Evolutionary conservation across 1,140 invertebrate species (phyloP), one percentile per base, ranked within the genome.

Genomic region (Nymphalis io): DNA sequence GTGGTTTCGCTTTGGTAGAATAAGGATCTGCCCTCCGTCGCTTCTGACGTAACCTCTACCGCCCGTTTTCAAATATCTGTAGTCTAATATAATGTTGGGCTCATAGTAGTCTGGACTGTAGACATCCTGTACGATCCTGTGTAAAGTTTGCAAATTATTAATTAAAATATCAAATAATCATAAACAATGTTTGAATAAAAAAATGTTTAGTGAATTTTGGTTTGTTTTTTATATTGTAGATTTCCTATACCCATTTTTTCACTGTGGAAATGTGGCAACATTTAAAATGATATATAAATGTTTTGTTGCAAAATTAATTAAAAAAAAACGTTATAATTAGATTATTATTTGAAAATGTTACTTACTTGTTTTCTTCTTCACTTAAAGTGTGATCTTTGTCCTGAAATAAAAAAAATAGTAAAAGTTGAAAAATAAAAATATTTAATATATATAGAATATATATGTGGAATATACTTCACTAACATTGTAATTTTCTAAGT

Each of bases 21-120:
- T 88, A 2, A 90, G 75, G 64, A 84, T 73, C 60, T 88, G 85
- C 6, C 85, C 85, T 1, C 85, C 85, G 2, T 82, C 80, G 3
- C 82, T 79, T 10, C 84, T 77, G 1, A 73, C 74, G 76, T 88
- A 90, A 33, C 84, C 82, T 33, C 86, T 75, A 5, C 86, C 88
- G 16, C 85, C 85, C 0, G 81, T 76, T 68, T 86, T 88, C 21
- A 85, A 39, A 73, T 87, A 88, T 64, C 87, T 77, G 65, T 87
- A 89, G 77, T 89, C 87, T 40, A 89, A 62, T 20, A 88, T 73
- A 63, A 77, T 78, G 3, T 76, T 82, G 0, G 86, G 87, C 55
- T 90, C 80, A 57, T 75, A 72, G 71, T 83, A 88, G 20, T 85
- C 82, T 6, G 88, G 88, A 53, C 81, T 85, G 63, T 80, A 85